Base-by-base conservation (phyloP, 1,140 invertebrate species). In the Drosophila biarmipes region DNA sequence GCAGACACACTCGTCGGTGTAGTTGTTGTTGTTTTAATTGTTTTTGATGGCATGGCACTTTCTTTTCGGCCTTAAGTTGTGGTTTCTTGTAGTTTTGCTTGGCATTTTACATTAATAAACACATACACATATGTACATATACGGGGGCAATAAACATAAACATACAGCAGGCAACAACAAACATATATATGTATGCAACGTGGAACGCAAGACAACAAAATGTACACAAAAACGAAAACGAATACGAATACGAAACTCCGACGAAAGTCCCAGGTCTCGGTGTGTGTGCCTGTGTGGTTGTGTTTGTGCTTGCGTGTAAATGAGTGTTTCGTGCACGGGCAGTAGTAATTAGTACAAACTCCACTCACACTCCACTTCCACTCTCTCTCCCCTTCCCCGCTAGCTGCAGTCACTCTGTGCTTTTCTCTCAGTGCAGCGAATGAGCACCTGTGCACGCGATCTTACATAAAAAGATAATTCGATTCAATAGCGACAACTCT, bases 301-400 rank as follows among this genome's bases (percentile, higher is more conserved):
- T 72, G 6, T 48, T 17, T 64, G 54, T 52, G 34, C 43, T 43
- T 63, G 43, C 42, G 76, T 85, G 75, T 85, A 75, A 80, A 85
- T 84, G 75, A 84, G 59, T 82, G 63, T 73, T 77, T 74, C 78
- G 64, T 87, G 82, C 78, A 72, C 73, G 77, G 63, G 58, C 55
- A 61, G 55, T 43, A 73, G 79, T 80, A 85, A 85, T 86, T 80
- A 85, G 67, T 78, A 64, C 58, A 73, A 78, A 73, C 73, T 81
- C 61, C 80, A 79, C 80, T 82, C 75, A 71, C 67, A 78, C 81
- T 78, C 40, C 40, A 62, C 58, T 31, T 34, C 46, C 27, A 29
- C 34, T 17, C 8, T 31, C 29, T 31, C 29, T 31, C 29, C 29
- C 21, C 52, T 34, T 66, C 29, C 34, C 31, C 37, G 29, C 27